Evolutionary conservation across 1,140 invertebrate genomes (phyloP).

Genomic region (Rhopalosiphum maidis): DNA sequence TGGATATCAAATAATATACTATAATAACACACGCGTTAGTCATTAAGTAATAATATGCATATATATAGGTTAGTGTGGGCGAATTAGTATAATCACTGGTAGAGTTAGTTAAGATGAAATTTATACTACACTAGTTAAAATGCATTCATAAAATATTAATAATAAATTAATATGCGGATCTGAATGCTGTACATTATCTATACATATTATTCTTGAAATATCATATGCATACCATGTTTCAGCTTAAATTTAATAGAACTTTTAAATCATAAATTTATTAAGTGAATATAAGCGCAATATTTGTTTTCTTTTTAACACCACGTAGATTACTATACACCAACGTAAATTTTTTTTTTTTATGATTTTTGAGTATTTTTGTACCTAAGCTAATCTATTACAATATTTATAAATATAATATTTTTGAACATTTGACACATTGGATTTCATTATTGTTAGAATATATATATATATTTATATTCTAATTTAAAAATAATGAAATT

Average conservation of each 20-base stretch:
- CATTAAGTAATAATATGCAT: background rate
- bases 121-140: background rate
- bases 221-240: background rate
- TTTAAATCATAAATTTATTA: background rate
- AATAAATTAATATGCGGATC: background rate
- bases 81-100: background rate
- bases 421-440: background rate
- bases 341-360: background rate
- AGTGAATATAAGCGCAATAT: background rate
- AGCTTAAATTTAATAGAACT: background rate
- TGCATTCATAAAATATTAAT: background rate
- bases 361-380: background rate
- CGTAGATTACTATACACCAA: background rate
- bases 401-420: no score
- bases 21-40: background rate
- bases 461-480: no score
- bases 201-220: background rate
- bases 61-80: background rate
- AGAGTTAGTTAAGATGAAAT: background rate
- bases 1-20: constrained; percentile 6
- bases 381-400: no score
- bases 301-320: background rate
- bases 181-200: background rate
- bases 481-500: no score
- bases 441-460: no score